Percentiles rank a stretch among this genome's conserved stretches.
These are phyloP conservation scores for Campylorhamphus procurvoides DNA, from an alignment of 2,113 vertebrate species.

Conservation along the genomic window DNA sequence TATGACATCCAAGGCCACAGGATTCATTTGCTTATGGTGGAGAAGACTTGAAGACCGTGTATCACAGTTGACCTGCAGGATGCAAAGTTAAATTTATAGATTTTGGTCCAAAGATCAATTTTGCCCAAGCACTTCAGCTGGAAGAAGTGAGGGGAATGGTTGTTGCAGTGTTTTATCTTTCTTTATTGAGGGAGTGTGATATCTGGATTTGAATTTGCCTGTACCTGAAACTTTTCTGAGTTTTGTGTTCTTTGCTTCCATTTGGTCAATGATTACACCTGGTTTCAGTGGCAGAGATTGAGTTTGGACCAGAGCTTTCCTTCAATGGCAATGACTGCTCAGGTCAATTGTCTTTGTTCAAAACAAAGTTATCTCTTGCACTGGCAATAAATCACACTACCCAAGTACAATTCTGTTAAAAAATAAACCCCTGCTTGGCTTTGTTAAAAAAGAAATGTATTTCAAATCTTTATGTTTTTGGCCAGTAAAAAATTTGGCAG, in stretches of 20 bases:
- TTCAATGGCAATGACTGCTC: not conserved
- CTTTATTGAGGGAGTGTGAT: not conserved
- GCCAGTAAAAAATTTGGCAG: not conserved
- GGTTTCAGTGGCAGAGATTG: not conserved
- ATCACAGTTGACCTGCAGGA: not conserved
- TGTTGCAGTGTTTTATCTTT: not conserved
- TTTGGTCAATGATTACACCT: not conserved
- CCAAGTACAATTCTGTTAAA: not conserved
- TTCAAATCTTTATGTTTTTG: not conserved
- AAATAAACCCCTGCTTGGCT: not conserved
- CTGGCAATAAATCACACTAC: not conserved
- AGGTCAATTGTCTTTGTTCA: not conserved
- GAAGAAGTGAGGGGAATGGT: not conserved
- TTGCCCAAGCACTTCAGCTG: not conserved
- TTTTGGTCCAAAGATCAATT: not conserved
- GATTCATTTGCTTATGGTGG: not conserved
- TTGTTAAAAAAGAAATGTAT: not conserved
- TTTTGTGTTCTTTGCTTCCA: not conserved
- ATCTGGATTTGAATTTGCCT: not conserved
- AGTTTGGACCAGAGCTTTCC: not conserved
- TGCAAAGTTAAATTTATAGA: not conserved
- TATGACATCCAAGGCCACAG: not conserved
- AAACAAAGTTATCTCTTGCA: not conserved
- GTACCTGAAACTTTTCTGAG: not conserved
- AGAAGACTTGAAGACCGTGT: not conserved